Base-by-base conservation (phyloP, 1,140 invertebrate genomes). In the Melipona quadrifasciata region DNA sequence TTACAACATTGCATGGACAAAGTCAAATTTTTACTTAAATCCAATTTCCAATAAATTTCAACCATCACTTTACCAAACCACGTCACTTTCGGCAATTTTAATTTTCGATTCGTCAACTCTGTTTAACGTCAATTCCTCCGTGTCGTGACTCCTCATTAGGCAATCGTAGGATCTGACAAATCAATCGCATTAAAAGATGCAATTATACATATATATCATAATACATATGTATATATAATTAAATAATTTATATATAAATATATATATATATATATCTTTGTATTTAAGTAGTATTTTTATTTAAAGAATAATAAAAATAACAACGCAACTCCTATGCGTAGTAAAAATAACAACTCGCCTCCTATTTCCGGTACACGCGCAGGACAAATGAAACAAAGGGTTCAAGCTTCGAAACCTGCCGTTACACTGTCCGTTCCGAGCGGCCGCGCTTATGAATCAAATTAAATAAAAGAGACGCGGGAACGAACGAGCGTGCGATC, bases 381-480 rank as follows among this genome's bases (percentile, higher is more conserved):
- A 51, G 51, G 72, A 72, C 53, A 51, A 80, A 51, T n/a, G 53
- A 64, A 71, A 71, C 31, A 19, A 58, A 73, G 31, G 5, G 21
- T 17, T 17, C 3, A 17, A 17, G 39, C 34, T 47, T 19, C 17
- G 75, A 24, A 76, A 55, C 47, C 8, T 47, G 39, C 70, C 17
- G 8, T 64, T 34, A 47, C 27, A 17, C 19, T 10, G 61, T 21
- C 19, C 21, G 24, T 61, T n/a, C 21, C 11, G 19, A 27, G 34
- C 27, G 24, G 68, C 31, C 57, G n/a, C 34, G 70, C 27, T 39
- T 74, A 74, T 80, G 70, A 80, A 84, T 84, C 61, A 74, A 67
- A 84, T 84, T 65, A 80, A 73, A 84, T 80, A 74, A 80, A 61
- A 79, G 68, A 74, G 75, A 74, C 71, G n/a, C 4, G 31, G 67